These are phyloP conservation scores for Idaea straminata DNA, from an alignment of 2,888 invertebrate species.

Conservation along the genomic window DNA sequence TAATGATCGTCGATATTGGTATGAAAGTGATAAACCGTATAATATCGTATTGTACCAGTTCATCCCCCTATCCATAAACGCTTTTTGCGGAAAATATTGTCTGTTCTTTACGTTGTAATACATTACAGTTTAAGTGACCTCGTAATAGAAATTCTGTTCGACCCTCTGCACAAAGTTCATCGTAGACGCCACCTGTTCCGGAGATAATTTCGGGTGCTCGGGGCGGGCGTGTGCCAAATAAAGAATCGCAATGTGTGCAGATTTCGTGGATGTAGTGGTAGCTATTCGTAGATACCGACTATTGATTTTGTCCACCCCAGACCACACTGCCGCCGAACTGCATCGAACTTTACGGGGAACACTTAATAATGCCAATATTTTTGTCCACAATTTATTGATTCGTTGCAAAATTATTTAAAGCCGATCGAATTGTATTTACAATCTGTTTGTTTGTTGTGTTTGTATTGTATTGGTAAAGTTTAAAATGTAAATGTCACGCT, in stretches of 20 bases:
- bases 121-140: slow-evolving; percentile 29
- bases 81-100: slow-evolving; percentile 9
- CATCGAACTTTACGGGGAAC: slow-evolving; percentile 50
- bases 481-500: not conserved
- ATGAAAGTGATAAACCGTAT: not conserved
- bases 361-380: slow-evolving; percentile 55
- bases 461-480: not conserved
- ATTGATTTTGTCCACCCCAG: slow-evolving; percentile 79
- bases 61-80: not conserved
- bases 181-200: slow-evolving; percentile 58
- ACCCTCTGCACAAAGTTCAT: slow-evolving; percentile 38
- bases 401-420: slow-evolving; percentile 29
- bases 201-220: slow-evolving; percentile 52
- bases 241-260: slow-evolving; percentile 72
- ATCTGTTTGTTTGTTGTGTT: not conserved
- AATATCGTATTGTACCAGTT: not conserved
- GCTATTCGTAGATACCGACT: slow-evolving; percentile 70
- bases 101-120: slow-evolving; percentile 21
- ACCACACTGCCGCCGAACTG: slow-evolving; percentile 61
- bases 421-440: not conserved
- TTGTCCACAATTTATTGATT: slow-evolving; percentile 65
- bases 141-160: slow-evolving; percentile 32
- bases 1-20: not conserved
- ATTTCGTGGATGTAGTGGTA: slow-evolving; percentile 62
- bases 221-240: slow-evolving; percentile 61